Percentiles rank a stretch among this genome's conserved stretches.
Evolutionary conservation across 2,797 vertebrate species (phyloP).

Genomic region (Cyclura pinguis): DNA sequence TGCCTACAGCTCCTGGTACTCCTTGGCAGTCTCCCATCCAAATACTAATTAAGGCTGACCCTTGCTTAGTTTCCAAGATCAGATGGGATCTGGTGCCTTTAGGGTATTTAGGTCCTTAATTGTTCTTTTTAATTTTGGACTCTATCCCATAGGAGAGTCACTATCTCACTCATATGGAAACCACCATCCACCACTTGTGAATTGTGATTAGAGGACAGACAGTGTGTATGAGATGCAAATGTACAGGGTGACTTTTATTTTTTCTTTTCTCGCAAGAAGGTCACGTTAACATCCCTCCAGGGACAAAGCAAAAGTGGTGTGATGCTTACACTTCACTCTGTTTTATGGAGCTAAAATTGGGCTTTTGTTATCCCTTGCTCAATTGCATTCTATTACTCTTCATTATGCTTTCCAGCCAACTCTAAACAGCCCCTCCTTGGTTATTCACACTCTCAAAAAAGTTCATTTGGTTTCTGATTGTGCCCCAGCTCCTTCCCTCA

Average conservation of each 20-base stretch:
- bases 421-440: not conserved
- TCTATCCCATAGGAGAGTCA: too few species aligned
- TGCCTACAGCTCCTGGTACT: too few species aligned
- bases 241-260: not conserved
- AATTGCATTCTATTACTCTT: slow-evolving; percentile 30
- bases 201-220: not conserved
- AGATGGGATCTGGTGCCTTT: too few species aligned
- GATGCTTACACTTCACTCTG: not conserved
- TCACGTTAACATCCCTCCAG: not conserved
- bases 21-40: too few species aligned
- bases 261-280: not conserved
- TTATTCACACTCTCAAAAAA: slow-evolving; percentile 10
- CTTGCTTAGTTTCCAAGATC: too few species aligned
- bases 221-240: not conserved
- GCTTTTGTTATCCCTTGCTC: not conserved
- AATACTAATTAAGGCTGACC: too few species aligned
- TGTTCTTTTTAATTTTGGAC: too few species aligned
- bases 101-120: too few species aligned
- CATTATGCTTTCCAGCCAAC: not conserved
- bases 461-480: slow-evolving; percentile 8
- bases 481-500: not conserved
- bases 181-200: too few species aligned
- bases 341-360: fast-evolving
- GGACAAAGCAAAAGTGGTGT: not conserved
- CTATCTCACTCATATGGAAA: too few species aligned